Percentiles rank a stretch among this genome's conserved stretches.
These are phyloP conservation scores for Horisme vitalbata DNA, from an alignment of 2,888 invertebrate species.

Conservation along the genomic window DNA sequence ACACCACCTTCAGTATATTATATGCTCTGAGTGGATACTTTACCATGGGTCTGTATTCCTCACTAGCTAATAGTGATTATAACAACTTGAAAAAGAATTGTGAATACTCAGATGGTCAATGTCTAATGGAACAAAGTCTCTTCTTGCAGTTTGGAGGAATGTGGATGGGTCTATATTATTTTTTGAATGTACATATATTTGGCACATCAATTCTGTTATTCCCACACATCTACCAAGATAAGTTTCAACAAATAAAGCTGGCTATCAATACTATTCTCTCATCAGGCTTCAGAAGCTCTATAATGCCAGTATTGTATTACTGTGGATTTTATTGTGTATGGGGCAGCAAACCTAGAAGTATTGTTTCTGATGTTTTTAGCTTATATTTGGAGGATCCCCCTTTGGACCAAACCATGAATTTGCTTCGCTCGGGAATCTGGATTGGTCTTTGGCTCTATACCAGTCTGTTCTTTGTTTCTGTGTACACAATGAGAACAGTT, in stretches of 20 bases:
- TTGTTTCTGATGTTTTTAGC: conserved; percentile 78
- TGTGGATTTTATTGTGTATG: conserved; percentile 84
- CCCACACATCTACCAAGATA: conserved; percentile 87
- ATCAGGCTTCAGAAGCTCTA: conserved; percentile 81
- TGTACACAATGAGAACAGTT: conserved; percentile 87
- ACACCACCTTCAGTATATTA: conserved; percentile 78
- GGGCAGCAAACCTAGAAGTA: conserved; percentile 79
- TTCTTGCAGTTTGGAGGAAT: conserved; percentile 87
- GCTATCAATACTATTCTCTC: conserved; percentile 82
- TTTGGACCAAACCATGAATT: conserved; percentile 71
- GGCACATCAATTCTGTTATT: conserved; percentile 84
- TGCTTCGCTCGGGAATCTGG: conserved; percentile 76
- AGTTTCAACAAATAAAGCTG: conserved; percentile 85
- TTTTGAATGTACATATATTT: conserved; percentile 80
- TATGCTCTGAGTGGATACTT: conserved; percentile 86
- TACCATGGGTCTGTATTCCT: conserved; percentile 87
- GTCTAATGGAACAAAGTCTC: conserved; percentile 86
- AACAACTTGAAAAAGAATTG: conserved; percentile 77
- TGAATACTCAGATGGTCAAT: conserved; percentile 71
- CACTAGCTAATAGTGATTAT: conserved; percentile 84
- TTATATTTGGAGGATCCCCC: conserved; percentile 79
- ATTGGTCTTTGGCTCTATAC: conserved; percentile 87
- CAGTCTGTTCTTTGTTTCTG: conserved; percentile 86
- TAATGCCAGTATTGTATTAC: conserved; percentile 85
- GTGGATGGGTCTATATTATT: conserved; percentile 85